A percentile compares a stretch with the other conserved stretches of the same genome.
Conservation (phyloP, 2,888 invertebrate species). For the Siphlonurus alternatus region DNA sequence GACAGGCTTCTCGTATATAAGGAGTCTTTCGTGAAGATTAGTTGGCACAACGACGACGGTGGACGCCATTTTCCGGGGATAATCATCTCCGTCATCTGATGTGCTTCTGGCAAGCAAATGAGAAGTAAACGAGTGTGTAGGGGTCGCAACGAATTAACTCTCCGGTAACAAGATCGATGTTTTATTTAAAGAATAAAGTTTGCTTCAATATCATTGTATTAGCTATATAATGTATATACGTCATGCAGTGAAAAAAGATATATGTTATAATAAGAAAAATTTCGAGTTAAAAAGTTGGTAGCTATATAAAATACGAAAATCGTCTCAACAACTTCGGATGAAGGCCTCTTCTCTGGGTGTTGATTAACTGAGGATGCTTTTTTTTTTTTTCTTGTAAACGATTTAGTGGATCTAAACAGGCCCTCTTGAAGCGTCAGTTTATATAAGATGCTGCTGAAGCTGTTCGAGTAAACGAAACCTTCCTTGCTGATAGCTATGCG, state of each 20-base stretch:
- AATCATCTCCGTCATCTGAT: not conserved
- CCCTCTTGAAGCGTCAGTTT: not conserved
- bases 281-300: too few relatives aligned
- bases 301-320: too few relatives aligned
- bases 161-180: not conserved
- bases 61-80: not conserved
- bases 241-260: too few relatives aligned
- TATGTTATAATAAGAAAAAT: too few relatives aligned
- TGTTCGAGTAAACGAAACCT: not conserved
- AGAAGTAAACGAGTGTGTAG: not conserved
- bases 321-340: too few relatives aligned
- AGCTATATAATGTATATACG: not conserved
- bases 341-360: too few relatives aligned
- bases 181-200: not conserved
- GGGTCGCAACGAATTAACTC: not conserved
- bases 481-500: not conserved
- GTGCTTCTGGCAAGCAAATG: not conserved
- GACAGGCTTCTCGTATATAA: not conserved
- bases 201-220: not conserved
- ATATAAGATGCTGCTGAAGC: not conserved
- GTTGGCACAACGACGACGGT: not conserved
- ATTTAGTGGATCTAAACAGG: not conserved
- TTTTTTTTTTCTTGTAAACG: not conserved
- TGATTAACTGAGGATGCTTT: not conserved
- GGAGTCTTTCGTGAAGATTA: not conserved